phyloP scores from a whole-genome alignment of 2,888 invertebrate genomes.

The Pseudolycoriella hygida region DNA sequence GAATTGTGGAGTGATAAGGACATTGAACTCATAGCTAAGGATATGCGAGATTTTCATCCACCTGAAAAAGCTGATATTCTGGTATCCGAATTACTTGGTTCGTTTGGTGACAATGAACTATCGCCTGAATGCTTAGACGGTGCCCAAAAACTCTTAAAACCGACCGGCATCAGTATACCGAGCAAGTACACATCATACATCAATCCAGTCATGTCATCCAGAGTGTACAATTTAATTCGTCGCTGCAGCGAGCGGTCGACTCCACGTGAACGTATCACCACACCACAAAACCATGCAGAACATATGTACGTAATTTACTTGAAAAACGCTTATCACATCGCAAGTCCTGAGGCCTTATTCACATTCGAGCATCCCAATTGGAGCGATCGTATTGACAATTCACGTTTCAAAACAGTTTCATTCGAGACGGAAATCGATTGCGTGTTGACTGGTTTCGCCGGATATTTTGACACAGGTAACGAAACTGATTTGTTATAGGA shows the following conservation, averaged over 20 bases:
- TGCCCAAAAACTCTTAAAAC: constrained; percentile 68
- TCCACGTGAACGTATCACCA: constrained; percentile 17
- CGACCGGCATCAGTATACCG: constrained; percentile 85
- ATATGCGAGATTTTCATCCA: constrained; percentile 70
- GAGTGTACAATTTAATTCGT: constrained; percentile 63
- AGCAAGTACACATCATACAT: constrained; percentile 75
- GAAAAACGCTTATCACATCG: constrained; percentile 40
- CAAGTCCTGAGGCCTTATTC: constrained; percentile 39
- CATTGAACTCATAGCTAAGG: constrained; percentile 63
- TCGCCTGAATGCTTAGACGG: constrained; percentile 97
- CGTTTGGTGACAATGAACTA: constrained; percentile 97
- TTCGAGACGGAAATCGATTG: constrained; percentile 59
- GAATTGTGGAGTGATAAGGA: constrained; percentile 57
- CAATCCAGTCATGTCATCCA: constrained; percentile 81
- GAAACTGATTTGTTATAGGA: constrained; percentile 19
- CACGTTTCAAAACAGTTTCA: constrained; percentile 45
- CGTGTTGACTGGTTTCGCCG: constrained; percentile 85
- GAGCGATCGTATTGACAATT: constrained; percentile 47
- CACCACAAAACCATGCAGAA: constrained; percentile 36
- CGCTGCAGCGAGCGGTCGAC: constrained; percentile 18
- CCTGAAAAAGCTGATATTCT: constrained; percentile 85
- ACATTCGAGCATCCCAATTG: constrained; percentile 82
- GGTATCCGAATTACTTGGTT: constrained; percentile 87
- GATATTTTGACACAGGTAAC: constrained; percentile 72
- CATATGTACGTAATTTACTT: constrained; percentile 86